Evolutionary conservation across 2,888 invertebrate species (phyloP).

Genomic region (Pachliopta kotzebuea): DNA sequence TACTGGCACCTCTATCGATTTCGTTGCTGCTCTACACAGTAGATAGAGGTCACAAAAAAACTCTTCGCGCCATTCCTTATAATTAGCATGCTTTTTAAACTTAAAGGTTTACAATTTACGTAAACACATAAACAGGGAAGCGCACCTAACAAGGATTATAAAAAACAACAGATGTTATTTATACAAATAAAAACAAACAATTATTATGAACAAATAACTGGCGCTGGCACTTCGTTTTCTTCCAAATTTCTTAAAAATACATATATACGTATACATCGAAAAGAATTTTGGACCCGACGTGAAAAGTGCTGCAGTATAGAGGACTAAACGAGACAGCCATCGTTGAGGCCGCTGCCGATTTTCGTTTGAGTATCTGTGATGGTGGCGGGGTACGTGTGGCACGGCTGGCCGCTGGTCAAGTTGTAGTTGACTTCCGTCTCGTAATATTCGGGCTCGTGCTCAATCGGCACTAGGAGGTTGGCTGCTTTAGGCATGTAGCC

Average conservation of each 20-base stretch:
- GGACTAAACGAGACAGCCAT: slow-evolving; percentile 82
- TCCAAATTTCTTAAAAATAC: slow-evolving; percentile 59
- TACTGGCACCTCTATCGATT: slow-evolving; percentile 61
- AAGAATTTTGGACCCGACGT: slow-evolving; percentile 69
- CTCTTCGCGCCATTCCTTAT: slow-evolving; percentile 59
- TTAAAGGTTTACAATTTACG: slow-evolving; percentile 4
- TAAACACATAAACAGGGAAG: slow-evolving; percentile 8
- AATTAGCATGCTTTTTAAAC: slow-evolving; percentile 32
- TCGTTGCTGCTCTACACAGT: slow-evolving; percentile 78
- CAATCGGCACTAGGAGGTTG: slow-evolving; percentile 75
- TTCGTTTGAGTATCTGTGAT: slow-evolving; percentile 68
- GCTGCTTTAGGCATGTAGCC: slow-evolving; percentile 70
- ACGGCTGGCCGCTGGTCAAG: slow-evolving; percentile 66
- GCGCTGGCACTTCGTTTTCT: slow-evolving; percentile 71
- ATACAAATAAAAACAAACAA: slow-evolving; percentile 32
- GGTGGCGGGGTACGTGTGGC: slow-evolving; percentile 76
- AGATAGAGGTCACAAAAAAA: slow-evolving; percentile 78
- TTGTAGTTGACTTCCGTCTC: slow-evolving; percentile 78
- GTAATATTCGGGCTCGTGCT: slow-evolving; percentile 76
- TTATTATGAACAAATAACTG: slow-evolving; percentile 43
- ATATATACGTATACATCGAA: slow-evolving; percentile 72
- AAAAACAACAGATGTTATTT: slow-evolving; percentile 28
- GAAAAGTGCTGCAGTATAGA: slow-evolving; percentile 31
- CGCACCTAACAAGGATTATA: slow-evolving; percentile 13
- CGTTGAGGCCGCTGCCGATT: slow-evolving; percentile 80